phyloP scores from a whole-genome alignment of 2,797 vertebrate species.

The Acanthis flammea region DNA sequence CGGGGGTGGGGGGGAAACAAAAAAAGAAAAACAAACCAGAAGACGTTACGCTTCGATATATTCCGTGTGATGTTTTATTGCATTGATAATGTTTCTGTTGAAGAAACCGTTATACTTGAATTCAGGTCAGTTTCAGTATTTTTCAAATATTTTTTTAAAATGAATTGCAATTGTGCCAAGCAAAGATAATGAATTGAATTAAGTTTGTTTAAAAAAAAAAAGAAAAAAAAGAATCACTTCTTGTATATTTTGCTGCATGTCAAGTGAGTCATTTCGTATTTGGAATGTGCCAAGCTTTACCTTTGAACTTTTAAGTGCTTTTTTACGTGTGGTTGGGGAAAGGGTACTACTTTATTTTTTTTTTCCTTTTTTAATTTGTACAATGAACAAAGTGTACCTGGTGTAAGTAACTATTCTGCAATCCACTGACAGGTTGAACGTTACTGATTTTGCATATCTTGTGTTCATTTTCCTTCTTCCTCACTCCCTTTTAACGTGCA shows the following conservation, averaged over 20 bases:
- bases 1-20: neutral
- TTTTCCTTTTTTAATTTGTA: conserved; percentile 79
- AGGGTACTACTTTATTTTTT: conserved; percentile 62
- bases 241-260: conserved; percentile 89
- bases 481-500: conserved; percentile 39
- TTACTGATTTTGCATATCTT: conserved; percentile 93
- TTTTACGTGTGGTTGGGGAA: conserved; percentile 71
- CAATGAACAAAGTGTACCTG: conserved; percentile 71
- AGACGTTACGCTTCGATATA: conserved; percentile 77
- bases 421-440: conserved; percentile 66
- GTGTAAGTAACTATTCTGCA: conserved; percentile 70
- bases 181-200: conserved; percentile 77
- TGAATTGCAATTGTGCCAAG: conserved; percentile 86
- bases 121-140: conserved; percentile 93
- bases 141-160: conserved; percentile 85
- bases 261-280: conserved; percentile 86
- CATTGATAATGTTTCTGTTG: conserved; percentile 88
- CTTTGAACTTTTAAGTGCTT: conserved; percentile 81
- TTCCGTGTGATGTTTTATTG: conserved; percentile 85
- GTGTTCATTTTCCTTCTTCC: conserved; percentile 78
- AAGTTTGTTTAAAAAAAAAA: conserved; percentile 77
- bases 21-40: conserved; percentile 30
- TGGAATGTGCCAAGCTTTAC: conserved; percentile 83
- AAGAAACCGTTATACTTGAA: conserved; percentile 97
- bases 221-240: conserved; percentile 71